Evolutionary conservation across 1,140 invertebrate species (phyloP), one percentile per base, ranked within the genome.

Genomic region (Arion vulgaris): DNA sequence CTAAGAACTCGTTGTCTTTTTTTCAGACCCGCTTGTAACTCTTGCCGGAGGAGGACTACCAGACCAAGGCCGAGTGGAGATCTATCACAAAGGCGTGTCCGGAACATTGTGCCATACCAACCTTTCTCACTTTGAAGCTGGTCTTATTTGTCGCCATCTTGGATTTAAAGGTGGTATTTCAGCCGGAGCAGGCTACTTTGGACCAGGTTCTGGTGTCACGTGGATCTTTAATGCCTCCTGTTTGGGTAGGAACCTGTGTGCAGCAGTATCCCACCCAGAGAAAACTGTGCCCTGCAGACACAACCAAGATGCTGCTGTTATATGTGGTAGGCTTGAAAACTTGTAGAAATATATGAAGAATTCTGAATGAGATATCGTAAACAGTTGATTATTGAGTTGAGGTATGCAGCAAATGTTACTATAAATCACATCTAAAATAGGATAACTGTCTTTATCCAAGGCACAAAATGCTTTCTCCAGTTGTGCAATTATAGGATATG

Each of bases 31-130:
- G 0, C 83, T 87, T 34, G 74, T 89, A 32, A 72, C 85, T 13
- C 77, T 93, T 38, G 87, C 91, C 0, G 90, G 90, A 17, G 91
- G 91, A 15, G 57, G 82, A 26, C 84, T 71, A 15, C 53, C 84
- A 5, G 79, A 82, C 32, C 89, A 91, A 96, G 97, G 97, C 66
- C 97, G 98, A 91, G 95, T 98, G 13, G 96, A 98, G 92, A 95
- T 98, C 71, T 95, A 95, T 84, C 96, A 98, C 91, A 94, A 95
- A 78, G 95, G 95, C 15, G 94, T 95, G 84, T 98, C 97, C 97
- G 97, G 97, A 15, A 94, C 95, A 19, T 93, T 98, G 26, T 98
- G 97, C 89, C 97, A 98, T 89, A 96, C 97, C 88, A 96, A 97
- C 90, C 97, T 96, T 95, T 97, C 97, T 89, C 90, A 94, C 53